Percentiles rank a stretch among this genome's conserved stretches.
Evolutionary conservation across 2,113 vertebrate species (phyloP).

Genomic region (Danionella cerebrum): DNA sequence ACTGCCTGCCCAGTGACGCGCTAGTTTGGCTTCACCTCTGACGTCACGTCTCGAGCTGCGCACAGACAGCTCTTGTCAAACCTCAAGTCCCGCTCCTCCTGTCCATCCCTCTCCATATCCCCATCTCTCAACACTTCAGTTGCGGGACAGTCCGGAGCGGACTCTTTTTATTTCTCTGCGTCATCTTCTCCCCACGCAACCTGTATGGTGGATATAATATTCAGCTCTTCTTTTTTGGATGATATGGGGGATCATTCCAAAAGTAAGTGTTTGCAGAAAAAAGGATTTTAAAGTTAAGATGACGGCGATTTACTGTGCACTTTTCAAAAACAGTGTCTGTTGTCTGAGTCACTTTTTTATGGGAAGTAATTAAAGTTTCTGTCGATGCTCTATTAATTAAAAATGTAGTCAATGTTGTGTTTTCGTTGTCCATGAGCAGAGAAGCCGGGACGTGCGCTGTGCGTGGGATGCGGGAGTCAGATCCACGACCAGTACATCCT

Average conservation of each 20-base stretch:
- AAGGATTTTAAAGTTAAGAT: too few relatives aligned
- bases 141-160: slow-evolving; percentile 66
- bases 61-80: not conserved
- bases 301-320: too few relatives aligned
- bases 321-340: too few relatives aligned
- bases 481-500: slow-evolving; percentile 97
- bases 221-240: slow-evolving; percentile 77
- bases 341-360: not conserved
- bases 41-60: slow-evolving; percentile 78
- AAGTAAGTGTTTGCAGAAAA: slow-evolving; percentile 68
- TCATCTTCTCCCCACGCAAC: slow-evolving; percentile 49
- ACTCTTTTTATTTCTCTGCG: slow-evolving; percentile 51
- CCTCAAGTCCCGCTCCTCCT: not conserved
- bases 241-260: slow-evolving; percentile 91
- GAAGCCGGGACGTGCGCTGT: slow-evolving; percentile 88
- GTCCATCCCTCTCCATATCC: slow-evolving; percentile 40
- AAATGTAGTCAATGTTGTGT: too few relatives aligned
- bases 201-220: slow-evolving; percentile 87
- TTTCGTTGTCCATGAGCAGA: slow-evolving; percentile 59
- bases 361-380: not conserved
- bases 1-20: slow-evolving; percentile 2
- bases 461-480: slow-evolving; percentile 94
- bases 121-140: slow-evolving; percentile 59
- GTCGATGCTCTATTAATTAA: not conserved
- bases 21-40: slow-evolving; percentile 62